Evolutionary conservation across 1,140 invertebrate genomes (phyloP), one percentile per base, ranked within the genome.

Genomic region (Papilio xuthus): DNA sequence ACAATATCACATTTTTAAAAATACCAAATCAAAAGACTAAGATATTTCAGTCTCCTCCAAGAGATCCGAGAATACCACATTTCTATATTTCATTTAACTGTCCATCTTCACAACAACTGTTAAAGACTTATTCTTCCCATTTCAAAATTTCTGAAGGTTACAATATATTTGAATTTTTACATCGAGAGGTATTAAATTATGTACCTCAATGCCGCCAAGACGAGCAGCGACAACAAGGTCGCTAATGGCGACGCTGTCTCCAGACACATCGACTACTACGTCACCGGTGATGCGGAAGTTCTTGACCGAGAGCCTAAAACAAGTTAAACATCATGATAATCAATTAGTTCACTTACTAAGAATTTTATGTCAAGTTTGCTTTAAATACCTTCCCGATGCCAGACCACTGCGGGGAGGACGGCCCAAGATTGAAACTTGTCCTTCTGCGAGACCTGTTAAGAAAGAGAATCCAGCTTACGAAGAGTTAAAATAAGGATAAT

Each of bases 191-290:
- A 12, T 42, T 20, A 42, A 70, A 70, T 70, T 70, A n/a, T n/a
- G n/a, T n/a, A 70, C 69, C 69, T 41, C 32, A 70, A 70, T 70
- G 18, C 32, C 32, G 9, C 69, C 69, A 18, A 70, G 32, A 20
- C 32, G 18, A 70, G n/a, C 18, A n/a, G 7, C 0, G 8, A 70
- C 8, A 20, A 12, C n/a, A 42, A 70, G 69, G 15, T 70, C 69
- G 37, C 37, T 70, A 18, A 70, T 13, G 9, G 18, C 37, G n/a
- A 70, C 67, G 3, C 6, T 41, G 32, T n/a, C 67, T 10, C 32
- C 69, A 42, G 28, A 37, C 2, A 23, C 15, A 8, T 70, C 69
- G n/a, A 70, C 69, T n/a, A n/a, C 8, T 9, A 42, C 28, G 7
- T 70, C 37, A n/a, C 69, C 69, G n/a, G 37, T 70, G 12, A 70